phyloP scores from a whole-genome alignment of 2,888 invertebrate species.

The Philereme transversata region DNA sequence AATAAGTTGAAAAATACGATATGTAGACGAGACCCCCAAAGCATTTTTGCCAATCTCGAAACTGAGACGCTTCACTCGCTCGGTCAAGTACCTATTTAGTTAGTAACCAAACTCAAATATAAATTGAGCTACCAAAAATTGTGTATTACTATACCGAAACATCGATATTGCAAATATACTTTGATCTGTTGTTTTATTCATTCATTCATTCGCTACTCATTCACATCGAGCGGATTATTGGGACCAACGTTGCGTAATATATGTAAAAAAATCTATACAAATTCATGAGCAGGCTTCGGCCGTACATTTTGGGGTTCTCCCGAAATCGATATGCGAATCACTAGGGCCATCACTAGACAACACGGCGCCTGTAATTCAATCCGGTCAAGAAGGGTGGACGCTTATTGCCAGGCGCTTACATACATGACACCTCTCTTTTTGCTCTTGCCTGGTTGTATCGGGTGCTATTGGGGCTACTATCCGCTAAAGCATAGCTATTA shows the following conservation, averaged over 20 bases:
- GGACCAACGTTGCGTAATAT: slow-evolving; percentile 24
- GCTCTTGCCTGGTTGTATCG: slow-evolving; percentile 9
- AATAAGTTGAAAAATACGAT: too few relatives aligned
- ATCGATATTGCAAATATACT: slow-evolving; percentile 16
- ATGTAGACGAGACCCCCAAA: too few relatives aligned
- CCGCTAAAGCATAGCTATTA: neutral
- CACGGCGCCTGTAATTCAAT: slow-evolving; percentile 67
- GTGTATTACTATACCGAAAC: slow-evolving; percentile 1
- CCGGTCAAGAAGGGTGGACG: slow-evolving; percentile 66
- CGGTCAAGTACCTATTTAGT: too few relatives aligned
- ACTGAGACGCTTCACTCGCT: too few relatives aligned
- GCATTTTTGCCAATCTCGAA: too few relatives aligned
- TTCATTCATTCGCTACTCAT: slow-evolving; percentile 17
- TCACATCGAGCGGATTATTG: slow-evolving; percentile 22
- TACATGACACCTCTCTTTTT: slow-evolving; percentile 58
- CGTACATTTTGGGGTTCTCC: slow-evolving; percentile 11
- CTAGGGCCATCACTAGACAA: slow-evolving; percentile 63
- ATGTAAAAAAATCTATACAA: slow-evolving; percentile 34
- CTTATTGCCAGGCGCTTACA: slow-evolving; percentile 62
- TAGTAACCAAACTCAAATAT: slow-evolving; percentile 10
- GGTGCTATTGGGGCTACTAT: slow-evolving; percentile 3
- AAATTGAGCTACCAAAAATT: slow-evolving; percentile 10
- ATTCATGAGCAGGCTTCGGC: slow-evolving; percentile 32
- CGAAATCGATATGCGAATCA: slow-evolving; percentile 52
- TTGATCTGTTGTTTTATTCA: slow-evolving; percentile 24